These are phyloP conservation scores for Holothuria glaberrima DNA, from an alignment of 35 echinoderm and acorn worm species.

Conservation along the genomic window DNA sequence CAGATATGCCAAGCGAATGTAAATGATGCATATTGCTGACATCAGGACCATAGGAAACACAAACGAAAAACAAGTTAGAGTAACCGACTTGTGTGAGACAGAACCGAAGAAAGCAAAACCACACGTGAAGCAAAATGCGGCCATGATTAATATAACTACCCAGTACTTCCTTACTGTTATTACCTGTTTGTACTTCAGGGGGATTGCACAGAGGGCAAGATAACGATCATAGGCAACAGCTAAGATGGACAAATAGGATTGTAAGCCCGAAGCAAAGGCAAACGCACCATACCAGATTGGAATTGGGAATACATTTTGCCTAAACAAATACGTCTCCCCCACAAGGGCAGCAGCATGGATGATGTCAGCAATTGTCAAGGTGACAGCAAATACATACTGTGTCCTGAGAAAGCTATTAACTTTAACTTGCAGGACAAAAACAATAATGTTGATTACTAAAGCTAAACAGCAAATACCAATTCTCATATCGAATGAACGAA, in stretches of 20 bases:
- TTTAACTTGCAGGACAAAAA: background rate
- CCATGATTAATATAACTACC: no score
- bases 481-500: no score
- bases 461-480: background rate
- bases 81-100: no score
- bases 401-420: background rate
- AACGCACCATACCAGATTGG: background rate
- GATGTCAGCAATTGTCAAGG: background rate
- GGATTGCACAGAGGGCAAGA: background rate
- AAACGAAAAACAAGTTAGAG: no score
- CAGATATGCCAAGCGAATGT: background rate
- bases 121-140: no score
- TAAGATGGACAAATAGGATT: slow-evolving; percentile 8
- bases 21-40: no score
- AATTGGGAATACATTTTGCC: background rate
- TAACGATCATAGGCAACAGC: background rate
- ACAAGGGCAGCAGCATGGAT: background rate
- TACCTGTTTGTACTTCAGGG: background rate
- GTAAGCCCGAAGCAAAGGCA: background rate
- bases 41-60: no score
- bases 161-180: background rate
- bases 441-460: background rate
- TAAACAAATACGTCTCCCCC: background rate
- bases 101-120: no score
- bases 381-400: background rate